Conservation (phyloP, 64 coral and sea anemone species). For the Actinia equina region DNA sequence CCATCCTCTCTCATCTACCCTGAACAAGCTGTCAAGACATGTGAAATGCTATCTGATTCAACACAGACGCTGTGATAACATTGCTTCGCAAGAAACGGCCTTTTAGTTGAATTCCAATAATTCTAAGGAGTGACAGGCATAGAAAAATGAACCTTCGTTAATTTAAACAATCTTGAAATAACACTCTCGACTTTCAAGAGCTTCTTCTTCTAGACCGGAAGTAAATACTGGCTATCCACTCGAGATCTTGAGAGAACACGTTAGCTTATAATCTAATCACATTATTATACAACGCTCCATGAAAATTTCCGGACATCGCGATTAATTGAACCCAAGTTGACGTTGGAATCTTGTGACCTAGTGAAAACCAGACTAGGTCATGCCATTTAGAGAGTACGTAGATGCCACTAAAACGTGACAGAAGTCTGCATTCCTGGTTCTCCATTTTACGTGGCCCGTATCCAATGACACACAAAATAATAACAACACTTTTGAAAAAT, state of each 20-base stretch:
- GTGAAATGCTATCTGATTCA: slow-evolving; percentile 4
- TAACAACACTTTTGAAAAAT: background rate
- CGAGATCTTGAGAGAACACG: slow-evolving; percentile 18
- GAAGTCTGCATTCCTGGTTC: background rate
- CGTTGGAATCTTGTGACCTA: background rate
- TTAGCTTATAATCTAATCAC: slow-evolving; percentile 1
- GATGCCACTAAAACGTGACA: background rate
- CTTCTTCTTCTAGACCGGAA: slow-evolving; percentile 2
- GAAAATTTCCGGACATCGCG: slow-evolving; percentile 11
- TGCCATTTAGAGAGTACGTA: slow-evolving; percentile 8
- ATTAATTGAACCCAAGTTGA: background rate
- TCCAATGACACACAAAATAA: background rate
- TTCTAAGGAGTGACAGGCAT: background rate
- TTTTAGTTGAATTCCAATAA: slow-evolving; percentile 16
- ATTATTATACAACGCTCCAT: background rate
- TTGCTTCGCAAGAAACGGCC: background rate
- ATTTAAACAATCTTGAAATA: slow-evolving; percentile 22
- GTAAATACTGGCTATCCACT: background rate
- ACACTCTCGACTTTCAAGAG: slow-evolving; percentile 15
- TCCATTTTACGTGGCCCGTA: background rate
- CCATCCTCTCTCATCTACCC: background rate
- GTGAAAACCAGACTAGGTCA: background rate
- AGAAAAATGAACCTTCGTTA: background rate
- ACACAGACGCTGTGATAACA: slow-evolving; percentile 23
- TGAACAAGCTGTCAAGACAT: background rate